These are phyloP conservation scores for Cyclophora albipunctata DNA, from an alignment of 2,888 invertebrate species.

Conservation along the genomic window DNA sequence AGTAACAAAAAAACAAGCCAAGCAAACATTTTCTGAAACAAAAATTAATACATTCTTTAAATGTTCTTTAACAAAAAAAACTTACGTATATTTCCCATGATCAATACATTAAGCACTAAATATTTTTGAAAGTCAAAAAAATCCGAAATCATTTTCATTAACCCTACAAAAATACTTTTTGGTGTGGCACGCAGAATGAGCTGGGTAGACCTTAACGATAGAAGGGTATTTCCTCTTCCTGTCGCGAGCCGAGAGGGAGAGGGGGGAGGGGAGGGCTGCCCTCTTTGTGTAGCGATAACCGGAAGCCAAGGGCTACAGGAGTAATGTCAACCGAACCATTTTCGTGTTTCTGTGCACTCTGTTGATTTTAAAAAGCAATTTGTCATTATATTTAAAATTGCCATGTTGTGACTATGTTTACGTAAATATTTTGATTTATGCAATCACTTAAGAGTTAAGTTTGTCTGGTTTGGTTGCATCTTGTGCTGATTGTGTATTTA, in stretches of 20 bases:
- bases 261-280: constrained; percentile 35
- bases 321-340: constrained; percentile 72
- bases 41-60: too few species aligned
- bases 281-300: constrained; percentile 74
- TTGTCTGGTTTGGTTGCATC: too few species aligned
- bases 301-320: constrained; percentile 70
- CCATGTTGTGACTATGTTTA: too few species aligned
- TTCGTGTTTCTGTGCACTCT: constrained; percentile 57
- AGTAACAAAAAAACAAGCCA: too few species aligned
- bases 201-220: constrained; percentile 69
- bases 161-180: constrained; percentile 1
- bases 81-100: too few species aligned
- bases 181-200: constrained; percentile 37
- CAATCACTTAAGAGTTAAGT: too few species aligned
- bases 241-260: constrained; percentile 47
- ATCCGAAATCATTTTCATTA: constrained; percentile 11
- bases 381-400: constrained; percentile 2
- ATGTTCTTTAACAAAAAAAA: too few species aligned
- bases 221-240: constrained; percentile 72
- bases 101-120: not conserved
- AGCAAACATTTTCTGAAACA: too few species aligned
- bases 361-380: constrained; percentile 50
- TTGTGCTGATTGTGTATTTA: too few species aligned
- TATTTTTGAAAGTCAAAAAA: constrained; percentile 13
- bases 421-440: too few species aligned